Evolutionary conservation across 2,888 invertebrate species (phyloP).

Genomic region (Drosophila emarginata): DNA sequence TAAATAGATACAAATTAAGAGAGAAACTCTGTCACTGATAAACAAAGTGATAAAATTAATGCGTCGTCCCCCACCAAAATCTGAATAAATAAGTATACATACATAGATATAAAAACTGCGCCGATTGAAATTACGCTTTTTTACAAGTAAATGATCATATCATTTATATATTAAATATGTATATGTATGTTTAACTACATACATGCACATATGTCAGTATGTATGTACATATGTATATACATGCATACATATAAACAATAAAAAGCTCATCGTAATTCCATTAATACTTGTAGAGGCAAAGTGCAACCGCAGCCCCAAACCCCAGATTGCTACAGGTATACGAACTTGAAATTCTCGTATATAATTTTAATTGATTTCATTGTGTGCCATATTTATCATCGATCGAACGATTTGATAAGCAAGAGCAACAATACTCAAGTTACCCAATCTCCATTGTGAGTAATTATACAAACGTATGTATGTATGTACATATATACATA

Average conservation of each 20-base stretch:
- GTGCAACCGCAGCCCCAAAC: constrained; percentile 26
- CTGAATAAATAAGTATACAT: constrained; percentile 31
- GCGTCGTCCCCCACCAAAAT: constrained; percentile 44
- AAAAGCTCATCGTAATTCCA: constrained; percentile 48
- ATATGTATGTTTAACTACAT: neutral
- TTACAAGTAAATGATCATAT: constrained; percentile 43
- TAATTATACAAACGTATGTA: neutral
- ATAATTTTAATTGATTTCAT: constrained; percentile 12
- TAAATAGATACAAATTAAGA: constrained; percentile 1
- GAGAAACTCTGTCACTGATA: constrained; percentile 41
- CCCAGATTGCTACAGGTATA: constrained; percentile 13
- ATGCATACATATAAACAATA: constrained; percentile 17
- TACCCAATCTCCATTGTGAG: constrained; percentile 9
- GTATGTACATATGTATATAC: constrained; percentile 1
- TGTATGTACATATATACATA: constrained; percentile 13
- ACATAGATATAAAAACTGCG: constrained; percentile 47
- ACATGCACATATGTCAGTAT: no score
- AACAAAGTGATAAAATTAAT: constrained; percentile 69
- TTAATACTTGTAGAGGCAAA: constrained; percentile 44
- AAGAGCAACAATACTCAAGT: constrained; percentile 26
- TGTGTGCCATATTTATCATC: constrained; percentile 46
- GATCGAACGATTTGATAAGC: constrained; percentile 57
- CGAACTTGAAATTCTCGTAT: constrained; percentile 49
- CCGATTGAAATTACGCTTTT: constrained; percentile 66
- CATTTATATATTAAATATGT: constrained; percentile 18